phyloP scores from a whole-genome alignment of 2,888 invertebrate species.

The Lasioglossum oenotherae region DNA sequence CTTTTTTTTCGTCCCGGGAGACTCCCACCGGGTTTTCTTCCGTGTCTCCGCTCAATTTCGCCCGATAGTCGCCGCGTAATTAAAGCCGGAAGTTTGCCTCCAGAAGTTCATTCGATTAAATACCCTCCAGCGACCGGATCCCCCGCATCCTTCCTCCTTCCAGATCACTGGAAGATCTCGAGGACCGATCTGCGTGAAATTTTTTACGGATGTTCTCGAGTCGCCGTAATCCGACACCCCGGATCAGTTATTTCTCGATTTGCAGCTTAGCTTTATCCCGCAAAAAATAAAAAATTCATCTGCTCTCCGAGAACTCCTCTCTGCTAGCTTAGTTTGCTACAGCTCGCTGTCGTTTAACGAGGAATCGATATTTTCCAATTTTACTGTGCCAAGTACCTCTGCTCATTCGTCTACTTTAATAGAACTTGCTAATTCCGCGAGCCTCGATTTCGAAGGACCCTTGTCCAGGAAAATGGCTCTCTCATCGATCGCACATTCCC shows the following conservation, averaged over 20 bases:
- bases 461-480: not conserved
- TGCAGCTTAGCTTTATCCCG: not conserved
- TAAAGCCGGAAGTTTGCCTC: conserved; percentile 48
- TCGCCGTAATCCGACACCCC: too few relatives aligned
- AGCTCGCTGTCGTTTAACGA: not conserved
- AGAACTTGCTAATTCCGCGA: not conserved
- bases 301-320: not conserved
- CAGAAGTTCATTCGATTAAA: conserved; percentile 62
- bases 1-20: not conserved
- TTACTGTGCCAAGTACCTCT: not conserved
- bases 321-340: not conserved
- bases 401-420: not conserved
- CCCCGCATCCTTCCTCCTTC: not conserved
- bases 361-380: not conserved
- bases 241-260: not conserved
- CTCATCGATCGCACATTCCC: not conserved
- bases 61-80: conserved; percentile 34
- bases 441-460: not conserved
- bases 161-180: not conserved
- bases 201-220: too few relatives aligned
- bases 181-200: not conserved
- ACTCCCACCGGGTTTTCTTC: not conserved
- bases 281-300: not conserved
- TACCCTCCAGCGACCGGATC: conserved; percentile 38
- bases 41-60: conserved; percentile 2